Conservation (phyloP, 2,888 invertebrate species). For the Gastracanthus pulcherrimus region DNA sequence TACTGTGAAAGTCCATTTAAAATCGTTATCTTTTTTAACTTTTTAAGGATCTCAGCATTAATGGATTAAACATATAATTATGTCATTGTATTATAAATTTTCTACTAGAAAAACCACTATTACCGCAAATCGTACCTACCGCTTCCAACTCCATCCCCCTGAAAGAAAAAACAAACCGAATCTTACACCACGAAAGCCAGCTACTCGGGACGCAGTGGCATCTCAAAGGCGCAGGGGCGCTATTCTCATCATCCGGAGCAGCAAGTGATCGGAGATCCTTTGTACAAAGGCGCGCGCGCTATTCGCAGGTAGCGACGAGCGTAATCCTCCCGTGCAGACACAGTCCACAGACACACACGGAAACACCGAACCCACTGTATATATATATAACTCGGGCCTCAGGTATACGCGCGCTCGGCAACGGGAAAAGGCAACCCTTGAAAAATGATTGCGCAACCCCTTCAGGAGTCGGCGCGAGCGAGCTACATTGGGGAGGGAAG, state of each 20-base stretch:
- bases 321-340: neutral
- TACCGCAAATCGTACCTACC: too few relatives aligned
- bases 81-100: too few relatives aligned
- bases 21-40: too few relatives aligned
- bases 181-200: neutral
- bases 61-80: too few relatives aligned
- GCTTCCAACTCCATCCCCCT: too few relatives aligned
- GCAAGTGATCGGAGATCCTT: constrained; percentile 59
- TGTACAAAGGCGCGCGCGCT: constrained; percentile 7
- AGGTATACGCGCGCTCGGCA: constrained; percentile 58
- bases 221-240: constrained; percentile 1
- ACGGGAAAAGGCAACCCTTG: constrained; percentile 52
- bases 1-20: too few relatives aligned
- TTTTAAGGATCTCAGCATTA: too few relatives aligned
- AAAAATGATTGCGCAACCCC: constrained; percentile 63
- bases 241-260: constrained; percentile 20
- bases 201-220: neutral
- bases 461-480: constrained; percentile 34
- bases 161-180: neutral
- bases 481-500: neutral
- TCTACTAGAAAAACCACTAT: too few relatives aligned
- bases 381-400: neutral
- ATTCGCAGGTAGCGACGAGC: constrained; percentile 33
- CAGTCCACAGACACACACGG: neutral
- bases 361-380: neutral